phyloP scores from a whole-genome alignment of 2,113 vertebrate genomes.

The Sylvilagus bachmani region DNA sequence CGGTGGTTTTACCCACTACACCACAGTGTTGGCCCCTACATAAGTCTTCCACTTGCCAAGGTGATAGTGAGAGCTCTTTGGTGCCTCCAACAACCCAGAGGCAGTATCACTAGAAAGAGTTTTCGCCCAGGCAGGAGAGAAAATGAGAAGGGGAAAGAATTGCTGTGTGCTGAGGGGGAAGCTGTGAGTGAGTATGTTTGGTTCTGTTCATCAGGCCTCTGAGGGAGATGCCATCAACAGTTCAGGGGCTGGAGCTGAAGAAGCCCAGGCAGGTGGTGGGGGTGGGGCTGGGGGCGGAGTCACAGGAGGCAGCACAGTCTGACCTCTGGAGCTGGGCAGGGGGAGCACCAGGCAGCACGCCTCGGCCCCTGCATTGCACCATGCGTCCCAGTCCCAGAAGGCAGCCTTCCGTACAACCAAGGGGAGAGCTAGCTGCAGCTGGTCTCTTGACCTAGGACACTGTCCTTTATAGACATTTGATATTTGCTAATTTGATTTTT shows the following conservation, averaged over 20 bases:
- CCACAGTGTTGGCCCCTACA: too few relatives aligned
- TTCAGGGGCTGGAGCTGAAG: background rate
- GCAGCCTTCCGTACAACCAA: background rate
- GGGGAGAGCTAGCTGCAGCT: background rate
- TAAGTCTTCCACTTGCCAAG: constrained; percentile 17
- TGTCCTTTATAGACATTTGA: background rate
- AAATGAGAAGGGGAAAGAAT: background rate
- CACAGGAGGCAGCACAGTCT: background rate
- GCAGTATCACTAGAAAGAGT: background rate
- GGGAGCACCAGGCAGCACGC: background rate
- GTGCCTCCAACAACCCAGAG: background rate
- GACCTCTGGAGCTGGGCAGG: background rate
- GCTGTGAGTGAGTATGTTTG: background rate
- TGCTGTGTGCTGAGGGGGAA: background rate
- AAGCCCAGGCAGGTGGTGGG: background rate
- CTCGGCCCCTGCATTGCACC: background rate
- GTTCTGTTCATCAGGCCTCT: background rate
- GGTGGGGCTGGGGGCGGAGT: background rate
- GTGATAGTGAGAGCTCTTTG: background rate
- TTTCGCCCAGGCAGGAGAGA: background rate
- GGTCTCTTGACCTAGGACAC: background rate
- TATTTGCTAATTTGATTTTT: constrained; percentile 16
- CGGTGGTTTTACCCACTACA: too few relatives aligned
- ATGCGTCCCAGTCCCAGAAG: background rate
- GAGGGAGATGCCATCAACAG: background rate